Conservation (phyloP, 1,140 invertebrate species). For the Drosophila pallidifrons region DNA sequence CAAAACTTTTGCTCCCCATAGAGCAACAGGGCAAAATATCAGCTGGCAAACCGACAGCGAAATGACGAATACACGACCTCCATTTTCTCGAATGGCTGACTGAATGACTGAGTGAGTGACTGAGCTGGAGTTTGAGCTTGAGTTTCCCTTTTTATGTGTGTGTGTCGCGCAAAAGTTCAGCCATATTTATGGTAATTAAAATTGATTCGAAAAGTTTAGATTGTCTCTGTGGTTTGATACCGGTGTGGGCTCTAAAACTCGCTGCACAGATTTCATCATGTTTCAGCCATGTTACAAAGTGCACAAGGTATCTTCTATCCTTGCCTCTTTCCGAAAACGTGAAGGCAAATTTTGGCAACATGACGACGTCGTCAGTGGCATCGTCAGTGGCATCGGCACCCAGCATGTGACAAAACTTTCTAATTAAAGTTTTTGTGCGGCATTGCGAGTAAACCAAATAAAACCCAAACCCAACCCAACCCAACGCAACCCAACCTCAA, state of each 20-base stretch:
- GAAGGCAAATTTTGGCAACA: constrained; percentile 31
- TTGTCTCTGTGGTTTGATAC: constrained; percentile 69
- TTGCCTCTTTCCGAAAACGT: neutral
- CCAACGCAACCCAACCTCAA: neutral
- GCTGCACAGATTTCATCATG: constrained; percentile 53
- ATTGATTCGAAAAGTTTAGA: constrained; percentile 84
- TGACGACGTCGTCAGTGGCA: constrained; percentile 27
- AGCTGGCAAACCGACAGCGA: constrained; percentile 17
- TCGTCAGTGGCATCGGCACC: constrained; percentile 30
- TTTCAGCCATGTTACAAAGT: constrained; percentile 56
- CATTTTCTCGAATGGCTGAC: constrained; percentile 24
- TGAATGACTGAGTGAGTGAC: constrained; percentile 41
- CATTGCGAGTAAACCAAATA: constrained; percentile 19
- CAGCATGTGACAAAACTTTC: constrained; percentile 81
- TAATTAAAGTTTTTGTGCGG: constrained; percentile 70
- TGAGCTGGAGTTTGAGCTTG: constrained; percentile 14
- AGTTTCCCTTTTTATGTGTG: constrained; percentile 15
- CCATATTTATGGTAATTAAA: constrained; percentile 84
- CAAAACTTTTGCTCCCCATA: constrained; percentile 35
- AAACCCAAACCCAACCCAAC: constrained; percentile 3
- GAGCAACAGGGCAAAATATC: neutral
- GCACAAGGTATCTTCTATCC: constrained; percentile 19
- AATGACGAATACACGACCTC: constrained; percentile 58
- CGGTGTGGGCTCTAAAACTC: constrained; percentile 49
- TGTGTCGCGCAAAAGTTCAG: constrained; percentile 61